Evolutionary conservation across 1,140 invertebrate genomes (phyloP).

Genomic region (Cylas formicarius): DNA sequence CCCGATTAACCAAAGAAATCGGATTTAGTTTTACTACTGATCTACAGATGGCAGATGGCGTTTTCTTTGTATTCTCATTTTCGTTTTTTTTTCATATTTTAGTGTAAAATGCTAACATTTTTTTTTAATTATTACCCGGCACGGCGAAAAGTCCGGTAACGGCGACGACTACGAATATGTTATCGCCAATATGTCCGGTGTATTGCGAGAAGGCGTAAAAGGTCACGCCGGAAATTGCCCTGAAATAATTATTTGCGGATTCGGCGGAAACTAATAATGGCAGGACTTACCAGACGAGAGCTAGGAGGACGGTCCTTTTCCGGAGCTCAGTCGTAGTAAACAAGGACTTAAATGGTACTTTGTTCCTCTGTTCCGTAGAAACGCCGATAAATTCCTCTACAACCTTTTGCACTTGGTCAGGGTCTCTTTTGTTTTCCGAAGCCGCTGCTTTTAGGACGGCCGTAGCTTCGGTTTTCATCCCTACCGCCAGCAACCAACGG

Average conservation of each 20-base stretch:
- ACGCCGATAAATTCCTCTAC: slow-evolving; percentile 13
- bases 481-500: slow-evolving; percentile 67
- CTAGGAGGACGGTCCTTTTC: slow-evolving; percentile 59
- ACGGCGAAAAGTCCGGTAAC: slow-evolving; percentile 55
- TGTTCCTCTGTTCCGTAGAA: slow-evolving; percentile 24
- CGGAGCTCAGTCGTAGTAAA: slow-evolving; percentile 63
- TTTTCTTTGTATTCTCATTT: no score
- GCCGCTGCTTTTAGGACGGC: slow-evolving; percentile 61
- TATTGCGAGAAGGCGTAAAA: slow-evolving; percentile 70
- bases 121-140: no score
- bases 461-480: slow-evolving; percentile 58
- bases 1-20: no score
- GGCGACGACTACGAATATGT: slow-evolving; percentile 65
- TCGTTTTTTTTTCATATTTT: no score
- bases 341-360: slow-evolving; percentile 54
- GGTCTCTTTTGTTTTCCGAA: slow-evolving; percentile 36
- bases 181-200: slow-evolving; percentile 57
- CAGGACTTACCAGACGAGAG: slow-evolving; percentile 55
- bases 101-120: no score
- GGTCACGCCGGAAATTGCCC: slow-evolving; percentile 53
- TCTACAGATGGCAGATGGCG: no score
- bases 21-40: no score
- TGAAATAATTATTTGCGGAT: slow-evolving; percentile 19
- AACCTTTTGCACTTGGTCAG: slow-evolving; percentile 32
- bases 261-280: not conserved